A percentile compares a stretch with the other conserved stretches of the same genome.
These are phyloP conservation scores for Leucophenga varia DNA, from an alignment of 1,140 invertebrate genomes.

Conservation along the genomic window DNA sequence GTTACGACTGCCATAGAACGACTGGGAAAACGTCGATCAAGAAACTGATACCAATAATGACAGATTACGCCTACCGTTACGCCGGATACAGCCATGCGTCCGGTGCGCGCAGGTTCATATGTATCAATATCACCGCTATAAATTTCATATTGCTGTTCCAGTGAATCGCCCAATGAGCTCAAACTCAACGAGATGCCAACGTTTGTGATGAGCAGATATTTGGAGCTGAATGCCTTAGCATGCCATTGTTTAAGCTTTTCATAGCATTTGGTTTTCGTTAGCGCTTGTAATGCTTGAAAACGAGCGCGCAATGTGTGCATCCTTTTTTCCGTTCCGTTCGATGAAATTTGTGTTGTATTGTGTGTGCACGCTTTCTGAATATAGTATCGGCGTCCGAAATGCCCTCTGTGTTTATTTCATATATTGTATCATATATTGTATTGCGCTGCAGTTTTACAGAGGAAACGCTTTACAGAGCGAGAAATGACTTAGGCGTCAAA, in stretches of 20 bases:
- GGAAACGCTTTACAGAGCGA: no score
- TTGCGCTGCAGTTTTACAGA: no score
- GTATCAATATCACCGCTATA: conserved; percentile 63
- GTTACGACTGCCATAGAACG: conserved; percentile 68
- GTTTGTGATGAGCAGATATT: conserved; percentile 83
- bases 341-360: no score
- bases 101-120: conserved; percentile 70
- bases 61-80: conserved; percentile 75
- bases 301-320: no score
- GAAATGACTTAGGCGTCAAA: no score
- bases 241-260: conserved; percentile 26
- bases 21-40: conserved; percentile 68
- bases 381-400: no score
- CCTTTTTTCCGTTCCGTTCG: no score
- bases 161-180: conserved; percentile 75
- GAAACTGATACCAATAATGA: conserved; percentile 79
- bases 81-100: conserved; percentile 79
- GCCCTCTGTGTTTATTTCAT: no score
- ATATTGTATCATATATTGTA: no score
- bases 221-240: conserved; percentile 65
- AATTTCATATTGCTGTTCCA: conserved; percentile 86
- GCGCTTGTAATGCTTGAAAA: no score
- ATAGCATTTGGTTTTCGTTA: no score
- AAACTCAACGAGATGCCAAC: conserved; percentile 76
- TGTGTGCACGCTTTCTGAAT: no score